Evolutionary conservation across 2,888 invertebrate species (phyloP).

Genomic region (Nebria salina): DNA sequence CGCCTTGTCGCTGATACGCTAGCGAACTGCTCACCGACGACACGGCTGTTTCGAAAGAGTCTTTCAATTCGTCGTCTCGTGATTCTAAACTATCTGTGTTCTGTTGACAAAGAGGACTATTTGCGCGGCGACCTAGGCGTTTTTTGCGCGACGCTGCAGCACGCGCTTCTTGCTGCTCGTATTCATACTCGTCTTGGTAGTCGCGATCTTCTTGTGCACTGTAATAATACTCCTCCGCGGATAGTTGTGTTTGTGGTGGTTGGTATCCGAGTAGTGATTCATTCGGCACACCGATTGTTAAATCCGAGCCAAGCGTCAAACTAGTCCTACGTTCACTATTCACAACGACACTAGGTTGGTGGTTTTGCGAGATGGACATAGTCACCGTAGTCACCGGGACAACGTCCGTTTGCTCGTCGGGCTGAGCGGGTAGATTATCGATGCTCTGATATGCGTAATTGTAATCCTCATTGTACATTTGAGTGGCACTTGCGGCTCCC

Average conservation of each 20-base stretch:
- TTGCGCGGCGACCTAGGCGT: constrained; percentile 56
- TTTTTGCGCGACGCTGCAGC: constrained; percentile 54
- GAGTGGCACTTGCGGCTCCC: constrained; percentile 59
- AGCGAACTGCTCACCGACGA: constrained; percentile 62
- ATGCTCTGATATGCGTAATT: constrained; percentile 77
- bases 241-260: constrained; percentile 44
- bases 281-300: constrained; percentile 11
- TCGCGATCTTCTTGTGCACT: constrained; percentile 54
- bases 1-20: constrained; percentile 58
- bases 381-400: constrained; percentile 34
- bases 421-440: constrained; percentile 67
- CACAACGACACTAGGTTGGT: constrained; percentile 32
- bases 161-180: constrained; percentile 52
- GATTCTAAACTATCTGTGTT: constrained; percentile 68
- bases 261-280: not conserved
- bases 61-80: constrained; percentile 66
- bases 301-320: constrained; percentile 19
- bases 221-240: constrained; percentile 55
- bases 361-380: constrained; percentile 19
- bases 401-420: constrained; percentile 50
- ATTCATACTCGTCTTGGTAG: constrained; percentile 49
- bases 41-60: constrained; percentile 67
- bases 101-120: constrained; percentile 61
- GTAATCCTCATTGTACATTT: constrained; percentile 73
- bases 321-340: constrained; percentile 47